Percentiles rank a stretch among this genome's conserved stretches.
phyloP scores from a whole-genome alignment of 2,113 vertebrate species.

The Microcebus tavaratra region DNA sequence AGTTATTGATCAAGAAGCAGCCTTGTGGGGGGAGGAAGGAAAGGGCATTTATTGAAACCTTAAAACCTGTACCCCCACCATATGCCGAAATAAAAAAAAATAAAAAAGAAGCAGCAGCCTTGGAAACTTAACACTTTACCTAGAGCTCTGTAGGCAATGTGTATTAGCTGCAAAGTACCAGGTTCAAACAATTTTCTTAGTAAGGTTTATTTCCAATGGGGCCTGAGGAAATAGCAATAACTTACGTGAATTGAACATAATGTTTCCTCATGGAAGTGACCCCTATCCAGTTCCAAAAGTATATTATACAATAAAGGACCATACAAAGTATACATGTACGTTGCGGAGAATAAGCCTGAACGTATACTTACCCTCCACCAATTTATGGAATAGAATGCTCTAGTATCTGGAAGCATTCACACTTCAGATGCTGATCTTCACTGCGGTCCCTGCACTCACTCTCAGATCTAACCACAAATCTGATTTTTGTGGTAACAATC shows the following conservation, averaged over 20 bases:
- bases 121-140: conserved; percentile 27
- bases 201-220: background rate
- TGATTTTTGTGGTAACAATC: background rate
- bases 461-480: background rate
- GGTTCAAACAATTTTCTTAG: conserved; percentile 27
- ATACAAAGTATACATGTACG: background rate
- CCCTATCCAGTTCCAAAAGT: background rate
- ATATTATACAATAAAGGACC: background rate
- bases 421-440: rapidly evolving
- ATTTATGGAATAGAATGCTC: background rate
- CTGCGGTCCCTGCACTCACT: background rate
- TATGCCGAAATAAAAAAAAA: no score
- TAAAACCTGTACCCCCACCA: no score
- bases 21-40: background rate
- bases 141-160: background rate
- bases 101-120: background rate
- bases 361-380: background rate
- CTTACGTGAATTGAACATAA: background rate
- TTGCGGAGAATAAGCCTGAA: background rate
- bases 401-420: background rate
- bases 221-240: background rate
- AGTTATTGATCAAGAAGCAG: conserved; percentile 54
- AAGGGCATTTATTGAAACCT: no score
- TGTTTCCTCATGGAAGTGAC: background rate
- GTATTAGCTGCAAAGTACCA: background rate